phyloP scores from a whole-genome alignment of 2,888 invertebrate genomes.

The Drosophila maculinotata region DNA sequence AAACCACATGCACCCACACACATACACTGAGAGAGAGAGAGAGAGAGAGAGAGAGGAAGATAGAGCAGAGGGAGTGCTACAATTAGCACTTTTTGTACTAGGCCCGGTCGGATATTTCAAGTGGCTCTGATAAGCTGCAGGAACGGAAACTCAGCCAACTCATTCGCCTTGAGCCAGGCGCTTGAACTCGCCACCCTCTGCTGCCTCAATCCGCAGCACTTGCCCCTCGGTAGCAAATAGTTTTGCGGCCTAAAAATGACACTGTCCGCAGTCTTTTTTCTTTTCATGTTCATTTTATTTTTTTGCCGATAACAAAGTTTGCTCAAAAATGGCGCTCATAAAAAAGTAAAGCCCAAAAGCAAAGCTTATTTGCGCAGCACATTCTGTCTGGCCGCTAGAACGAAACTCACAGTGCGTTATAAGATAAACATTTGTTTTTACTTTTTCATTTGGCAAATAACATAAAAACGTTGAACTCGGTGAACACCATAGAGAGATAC shows the following conservation, averaged over 20 bases:
- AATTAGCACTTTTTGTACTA: constrained; percentile 73
- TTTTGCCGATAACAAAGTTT: constrained; percentile 74
- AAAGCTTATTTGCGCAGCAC: constrained; percentile 75
- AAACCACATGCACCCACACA: constrained; percentile 54
- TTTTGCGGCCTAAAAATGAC: constrained; percentile 75
- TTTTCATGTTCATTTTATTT: constrained; percentile 12
- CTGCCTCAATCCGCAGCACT: not conserved
- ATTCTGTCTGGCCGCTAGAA: constrained; percentile 46
- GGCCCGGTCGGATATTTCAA: constrained; percentile 44
- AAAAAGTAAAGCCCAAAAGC: constrained; percentile 77
- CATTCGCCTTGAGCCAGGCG: constrained; percentile 75
- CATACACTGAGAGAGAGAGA: constrained; percentile 24
- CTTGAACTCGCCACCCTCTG: constrained; percentile 56
- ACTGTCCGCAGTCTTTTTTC: constrained; percentile 23
- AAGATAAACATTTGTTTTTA: constrained; percentile 80
- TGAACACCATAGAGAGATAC: constrained; percentile 21
- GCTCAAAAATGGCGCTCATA: constrained; percentile 62
- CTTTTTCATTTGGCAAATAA: constrained; percentile 80
- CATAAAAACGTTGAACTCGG: constrained; percentile 75
- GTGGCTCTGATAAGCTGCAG: constrained; percentile 69
- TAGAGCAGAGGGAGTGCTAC: constrained; percentile 45
- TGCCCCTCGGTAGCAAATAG: constrained; percentile 58
- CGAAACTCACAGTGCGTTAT: constrained; percentile 53
- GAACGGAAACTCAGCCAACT: constrained; percentile 55
- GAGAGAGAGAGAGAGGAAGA: constrained; percentile 38